A percentile compares a stretch with the other conserved stretches of the same genome.
phyloP scores from a whole-genome alignment of 2,113 vertebrate genomes.

The Phasianus colchicus region DNA sequence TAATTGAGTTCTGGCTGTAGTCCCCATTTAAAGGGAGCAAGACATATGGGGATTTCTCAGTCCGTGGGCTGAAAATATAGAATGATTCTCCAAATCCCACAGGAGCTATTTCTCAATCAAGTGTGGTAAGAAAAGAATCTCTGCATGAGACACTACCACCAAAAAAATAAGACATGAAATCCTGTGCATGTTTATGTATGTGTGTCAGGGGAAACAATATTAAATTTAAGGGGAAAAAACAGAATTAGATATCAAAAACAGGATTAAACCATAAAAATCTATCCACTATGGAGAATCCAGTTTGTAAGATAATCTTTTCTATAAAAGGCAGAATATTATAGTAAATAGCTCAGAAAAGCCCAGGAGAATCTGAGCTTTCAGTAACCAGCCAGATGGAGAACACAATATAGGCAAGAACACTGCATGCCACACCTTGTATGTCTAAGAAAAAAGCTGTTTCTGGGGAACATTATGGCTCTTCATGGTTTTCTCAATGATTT shows the following conservation, averaged over 20 bases:
- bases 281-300: conserved; percentile 64
- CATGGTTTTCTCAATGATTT: conserved; percentile 2
- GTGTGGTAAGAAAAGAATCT: conserved; percentile 40
- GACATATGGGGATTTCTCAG: rapidly evolving
- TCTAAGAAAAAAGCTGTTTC: neutral
- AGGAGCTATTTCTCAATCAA: conserved; percentile 54
- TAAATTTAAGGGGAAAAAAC: conserved; percentile 57
- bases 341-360: conserved; percentile 75
- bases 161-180: conserved; percentile 26
- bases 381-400: conserved; percentile 71
- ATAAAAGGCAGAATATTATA: conserved; percentile 73
- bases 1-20: conserved; percentile 42
- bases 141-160: conserved; percentile 17
- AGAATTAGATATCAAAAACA: conserved; percentile 68
- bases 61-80: conserved; percentile 11
- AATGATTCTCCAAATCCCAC: conserved; percentile 45
- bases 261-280: conserved; percentile 72
- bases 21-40: conserved; percentile 27
- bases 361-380: conserved; percentile 61
- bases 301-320: conserved; percentile 72
- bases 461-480: neutral
- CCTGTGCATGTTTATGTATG: neutral
- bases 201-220: conserved; percentile 42
- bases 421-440: conserved; percentile 14
- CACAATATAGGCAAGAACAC: conserved; percentile 53